Evolutionary conservation across 2,888 invertebrate species (phyloP).

Genomic region (Muscina levida): DNA sequence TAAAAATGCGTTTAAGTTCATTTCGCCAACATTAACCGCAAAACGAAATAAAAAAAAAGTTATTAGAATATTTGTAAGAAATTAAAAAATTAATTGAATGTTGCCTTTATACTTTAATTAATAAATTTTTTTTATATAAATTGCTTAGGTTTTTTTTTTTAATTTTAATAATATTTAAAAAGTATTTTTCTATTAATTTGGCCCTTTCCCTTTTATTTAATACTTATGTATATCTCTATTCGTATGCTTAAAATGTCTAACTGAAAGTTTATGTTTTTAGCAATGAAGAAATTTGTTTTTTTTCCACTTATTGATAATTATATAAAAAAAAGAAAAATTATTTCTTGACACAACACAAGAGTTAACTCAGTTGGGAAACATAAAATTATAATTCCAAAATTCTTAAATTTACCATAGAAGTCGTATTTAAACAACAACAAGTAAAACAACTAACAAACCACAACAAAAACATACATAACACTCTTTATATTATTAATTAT

Average conservation of each 20-base stretch:
- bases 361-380: conserved; percentile 16
- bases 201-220: no score
- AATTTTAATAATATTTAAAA: conserved; percentile 9
- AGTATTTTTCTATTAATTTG: conserved; percentile 1
- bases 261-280: conserved; percentile 18
- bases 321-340: not conserved
- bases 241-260: conserved; percentile 24
- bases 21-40: conserved; percentile 44
- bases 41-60: conserved; percentile 14
- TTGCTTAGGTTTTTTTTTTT: conserved; percentile 26
- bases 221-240: no score
- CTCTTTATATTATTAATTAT: conserved; percentile 53
- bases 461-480: conserved; percentile 11
- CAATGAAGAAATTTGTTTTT: conserved; percentile 15
- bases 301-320: not conserved
- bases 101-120: not conserved
- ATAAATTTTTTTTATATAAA: conserved; percentile 12
- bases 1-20: not conserved
- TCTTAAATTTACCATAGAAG: conserved; percentile 49
- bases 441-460: conserved; percentile 26
- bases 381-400: conserved; percentile 54
- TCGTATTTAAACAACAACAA: conserved; percentile 37
- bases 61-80: conserved; percentile 1
- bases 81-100: not conserved
- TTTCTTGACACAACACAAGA: not conserved